These are phyloP conservation scores for Struthio camelus DNA, from an alignment of 2,113 vertebrate genomes.

Conservation along the genomic window DNA sequence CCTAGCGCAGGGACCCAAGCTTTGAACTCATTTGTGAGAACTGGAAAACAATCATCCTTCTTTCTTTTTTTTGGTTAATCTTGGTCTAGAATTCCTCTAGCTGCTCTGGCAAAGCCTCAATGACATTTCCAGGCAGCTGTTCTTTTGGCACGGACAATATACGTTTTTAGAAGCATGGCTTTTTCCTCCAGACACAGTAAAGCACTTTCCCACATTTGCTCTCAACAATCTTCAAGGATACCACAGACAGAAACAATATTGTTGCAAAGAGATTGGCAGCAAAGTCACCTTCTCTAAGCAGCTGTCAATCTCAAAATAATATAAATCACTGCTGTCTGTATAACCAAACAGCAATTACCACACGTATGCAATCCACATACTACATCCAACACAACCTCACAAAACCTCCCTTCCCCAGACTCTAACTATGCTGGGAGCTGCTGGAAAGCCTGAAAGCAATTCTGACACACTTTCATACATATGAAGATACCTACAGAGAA, in stretches of 20 bases:
- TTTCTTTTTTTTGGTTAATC: background rate
- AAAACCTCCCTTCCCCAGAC: background rate
- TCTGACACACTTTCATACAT: background rate
- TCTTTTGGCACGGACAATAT: background rate
- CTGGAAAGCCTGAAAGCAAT: background rate
- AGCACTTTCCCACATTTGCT: background rate
- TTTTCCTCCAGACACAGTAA: background rate
- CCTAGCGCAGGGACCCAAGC: background rate
- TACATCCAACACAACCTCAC: background rate
- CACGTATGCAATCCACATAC: background rate
- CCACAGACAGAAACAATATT: background rate
- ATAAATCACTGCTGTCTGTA: background rate
- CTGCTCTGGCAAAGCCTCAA: background rate
- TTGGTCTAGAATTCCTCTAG: background rate
- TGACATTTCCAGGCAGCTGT: conserved; percentile 10
- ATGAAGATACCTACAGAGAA: background rate
- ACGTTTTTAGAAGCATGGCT: background rate
- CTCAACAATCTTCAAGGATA: background rate
- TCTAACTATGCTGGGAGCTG: background rate
- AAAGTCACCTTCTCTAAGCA: background rate
- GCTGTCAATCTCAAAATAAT: background rate
- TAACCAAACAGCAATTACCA: background rate
- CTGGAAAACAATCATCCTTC: background rate
- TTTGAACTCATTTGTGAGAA: background rate
- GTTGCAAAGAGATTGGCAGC: background rate